phyloP scores from a whole-genome alignment of 2,888 invertebrate genomes.

The Merodon equestris region DNA sequence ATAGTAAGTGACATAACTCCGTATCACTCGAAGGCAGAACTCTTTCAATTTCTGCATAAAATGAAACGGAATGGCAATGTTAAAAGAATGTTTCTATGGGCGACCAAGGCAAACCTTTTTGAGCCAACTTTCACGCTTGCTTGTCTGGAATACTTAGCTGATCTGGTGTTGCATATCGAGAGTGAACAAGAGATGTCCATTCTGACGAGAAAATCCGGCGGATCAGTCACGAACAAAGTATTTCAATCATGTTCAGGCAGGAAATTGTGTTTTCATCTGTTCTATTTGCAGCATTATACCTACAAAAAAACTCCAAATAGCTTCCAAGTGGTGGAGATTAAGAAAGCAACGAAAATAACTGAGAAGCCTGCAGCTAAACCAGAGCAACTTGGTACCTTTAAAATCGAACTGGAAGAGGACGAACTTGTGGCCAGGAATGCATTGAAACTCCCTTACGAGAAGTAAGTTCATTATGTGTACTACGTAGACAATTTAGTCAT shows the following conservation, averaged over 20 bases:
- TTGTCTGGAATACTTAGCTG: slow-evolving; percentile 76
- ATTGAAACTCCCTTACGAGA: slow-evolving; percentile 78
- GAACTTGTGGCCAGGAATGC: slow-evolving; percentile 78
- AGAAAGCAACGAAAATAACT: slow-evolving; percentile 24
- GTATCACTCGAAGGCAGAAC: slow-evolving; percentile 71
- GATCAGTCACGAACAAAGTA: slow-evolving; percentile 73
- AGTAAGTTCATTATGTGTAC: slow-evolving; percentile 69
- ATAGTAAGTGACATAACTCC: slow-evolving; percentile 74
- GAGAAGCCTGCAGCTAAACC: slow-evolving; percentile 47
- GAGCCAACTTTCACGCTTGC: slow-evolving; percentile 72
- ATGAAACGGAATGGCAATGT: slow-evolving; percentile 72
- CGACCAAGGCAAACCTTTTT: slow-evolving; percentile 72
- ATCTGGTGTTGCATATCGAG: slow-evolving; percentile 74
- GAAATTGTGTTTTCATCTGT: not conserved
- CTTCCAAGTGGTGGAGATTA: slow-evolving; percentile 71
- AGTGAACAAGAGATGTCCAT: slow-evolving; percentile 72
- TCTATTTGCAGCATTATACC: slow-evolving; percentile 70
- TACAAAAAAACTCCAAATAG: slow-evolving; percentile 73
- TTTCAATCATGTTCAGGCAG: too few relatives aligned
- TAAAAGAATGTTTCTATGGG: slow-evolving; percentile 76
- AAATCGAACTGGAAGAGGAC: slow-evolving; percentile 78
- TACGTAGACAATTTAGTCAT: too few relatives aligned
- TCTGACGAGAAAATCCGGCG: slow-evolving; percentile 74
- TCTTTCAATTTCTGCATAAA: slow-evolving; percentile 74
- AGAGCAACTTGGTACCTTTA: slow-evolving; percentile 74